Percentiles rank a stretch among this genome's conserved stretches.
phyloP scores from a whole-genome alignment of 2,888 invertebrate species.

The Diarsia dahlii region DNA sequence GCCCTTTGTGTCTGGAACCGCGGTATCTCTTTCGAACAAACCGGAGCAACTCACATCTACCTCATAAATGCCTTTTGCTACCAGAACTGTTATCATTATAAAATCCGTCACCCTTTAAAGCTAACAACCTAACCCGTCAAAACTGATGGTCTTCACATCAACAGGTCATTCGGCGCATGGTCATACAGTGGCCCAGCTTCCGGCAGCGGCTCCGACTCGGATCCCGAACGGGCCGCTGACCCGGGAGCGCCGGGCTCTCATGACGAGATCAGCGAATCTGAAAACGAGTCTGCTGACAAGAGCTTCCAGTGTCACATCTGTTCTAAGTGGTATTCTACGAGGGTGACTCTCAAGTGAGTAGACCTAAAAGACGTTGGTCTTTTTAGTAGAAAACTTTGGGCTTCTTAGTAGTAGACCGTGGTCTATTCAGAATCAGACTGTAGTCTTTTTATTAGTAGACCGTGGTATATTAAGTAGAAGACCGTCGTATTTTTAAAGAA shows the following conservation, averaged over 20 bases:
- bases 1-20: too few species aligned
- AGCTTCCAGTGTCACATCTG: slow-evolving; percentile 88
- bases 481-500: not conserved
- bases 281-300: slow-evolving; percentile 88
- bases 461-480: not conserved
- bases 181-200: slow-evolving; percentile 77
- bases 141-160: slow-evolving; percentile 40
- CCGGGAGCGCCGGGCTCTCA: slow-evolving; percentile 67
- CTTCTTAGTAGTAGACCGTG: not conserved
- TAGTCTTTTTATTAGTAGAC: not conserved
- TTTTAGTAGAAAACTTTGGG: too few species aligned
- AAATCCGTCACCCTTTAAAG: not conserved
- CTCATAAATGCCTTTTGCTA: too few species aligned
- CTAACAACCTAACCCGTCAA: slow-evolving; percentile 29
- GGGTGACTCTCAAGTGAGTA: slow-evolving; percentile 87
- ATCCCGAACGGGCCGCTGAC: slow-evolving; percentile 73
- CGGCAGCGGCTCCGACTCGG: slow-evolving; percentile 77
- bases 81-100: too few species aligned
- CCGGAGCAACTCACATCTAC: too few species aligned
- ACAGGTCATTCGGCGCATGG: slow-evolving; percentile 80
- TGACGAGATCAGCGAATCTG: slow-evolving; percentile 86
- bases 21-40: too few species aligned
- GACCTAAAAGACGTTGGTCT: not conserved
- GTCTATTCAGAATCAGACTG: not conserved
- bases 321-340: slow-evolving; percentile 87